Percentiles rank a stretch among this genome's conserved stretches.
Conservation (phyloP, 2,797 vertebrate genomes). For the Sternarchorhynchus goeldii region DNA sequence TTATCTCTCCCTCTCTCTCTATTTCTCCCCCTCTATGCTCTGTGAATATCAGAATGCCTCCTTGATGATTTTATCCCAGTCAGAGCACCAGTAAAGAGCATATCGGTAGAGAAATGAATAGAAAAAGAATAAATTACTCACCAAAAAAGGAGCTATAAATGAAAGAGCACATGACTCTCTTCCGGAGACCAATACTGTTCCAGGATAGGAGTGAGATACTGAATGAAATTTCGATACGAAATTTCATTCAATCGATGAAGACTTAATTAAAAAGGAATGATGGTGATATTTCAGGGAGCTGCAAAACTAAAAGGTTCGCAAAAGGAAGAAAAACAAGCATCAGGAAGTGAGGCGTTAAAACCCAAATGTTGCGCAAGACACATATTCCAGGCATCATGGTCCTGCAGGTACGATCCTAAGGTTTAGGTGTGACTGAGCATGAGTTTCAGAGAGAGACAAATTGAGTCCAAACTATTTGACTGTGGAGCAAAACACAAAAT, state of each 20-base stretch:
- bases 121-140: slow-evolving; percentile 42
- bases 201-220: slow-evolving; percentile 35
- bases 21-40: slow-evolving; percentile 19
- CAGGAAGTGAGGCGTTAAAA: too few relatives aligned
- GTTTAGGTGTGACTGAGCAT: too few relatives aligned
- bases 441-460: too few relatives aligned
- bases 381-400: too few relatives aligned
- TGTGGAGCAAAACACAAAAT: too few relatives aligned
- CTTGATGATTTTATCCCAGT: slow-evolving; percentile 39
- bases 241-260: slow-evolving; percentile 27
- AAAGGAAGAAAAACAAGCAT: slow-evolving; percentile 3
- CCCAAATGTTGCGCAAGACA: too few relatives aligned
- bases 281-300: slow-evolving; percentile 26
- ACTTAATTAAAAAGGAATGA: slow-evolving; percentile 36
- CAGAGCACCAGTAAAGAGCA: slow-evolving; percentile 31
- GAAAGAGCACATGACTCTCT: slow-evolving; percentile 14
- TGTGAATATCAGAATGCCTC: slow-evolving; percentile 27
- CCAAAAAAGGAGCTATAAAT: slow-evolving; percentile 33
- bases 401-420: too few relatives aligned
- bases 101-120: slow-evolving; percentile 10
- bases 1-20: slow-evolving; percentile 54
- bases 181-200: not conserved
- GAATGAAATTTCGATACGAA: slow-evolving; percentile 41
- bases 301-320: not conserved
- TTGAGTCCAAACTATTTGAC: too few relatives aligned